Percentiles rank a stretch among this genome's conserved stretches.
These are phyloP conservation scores for Cryptosula pallasiana DNA, from an alignment of 2,888 invertebrate species.

Conservation along the genomic window DNA sequence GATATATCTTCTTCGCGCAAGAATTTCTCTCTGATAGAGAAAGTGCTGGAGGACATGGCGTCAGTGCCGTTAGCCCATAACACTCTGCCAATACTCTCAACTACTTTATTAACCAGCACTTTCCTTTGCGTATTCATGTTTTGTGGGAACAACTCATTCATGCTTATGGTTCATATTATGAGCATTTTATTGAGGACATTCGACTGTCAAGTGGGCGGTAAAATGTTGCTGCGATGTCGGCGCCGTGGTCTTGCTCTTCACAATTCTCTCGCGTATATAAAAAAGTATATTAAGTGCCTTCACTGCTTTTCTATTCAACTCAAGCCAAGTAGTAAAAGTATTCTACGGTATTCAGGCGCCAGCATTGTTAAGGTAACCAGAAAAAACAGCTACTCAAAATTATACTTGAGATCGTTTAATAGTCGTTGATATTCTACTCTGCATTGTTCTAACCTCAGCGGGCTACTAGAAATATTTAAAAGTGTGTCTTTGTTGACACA, in stretches of 20 bases:
- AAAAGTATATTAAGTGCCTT: too few species aligned
- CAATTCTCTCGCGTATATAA: not conserved
- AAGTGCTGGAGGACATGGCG: slow-evolving; percentile 16
- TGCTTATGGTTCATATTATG: not conserved
- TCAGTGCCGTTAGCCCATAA: slow-evolving; percentile 9
- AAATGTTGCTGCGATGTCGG: not conserved
- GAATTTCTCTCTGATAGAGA: too few species aligned
- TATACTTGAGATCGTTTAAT: not conserved
- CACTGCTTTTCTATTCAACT: too few species aligned
- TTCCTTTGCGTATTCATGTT: slow-evolving; percentile 11
- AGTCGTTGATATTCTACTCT: not conserved
- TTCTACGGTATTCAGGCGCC: slow-evolving; percentile 15
- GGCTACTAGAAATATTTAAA: not conserved
- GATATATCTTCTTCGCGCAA: too few species aligned
- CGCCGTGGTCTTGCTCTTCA: not conserved
- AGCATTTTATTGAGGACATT: not conserved
- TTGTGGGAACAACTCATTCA: slow-evolving; percentile 17
- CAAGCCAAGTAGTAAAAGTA: not conserved
- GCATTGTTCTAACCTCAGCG: not conserved
- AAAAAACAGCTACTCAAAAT: not conserved
- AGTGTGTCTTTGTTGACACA: slow-evolving; percentile 18
- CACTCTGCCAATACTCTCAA: slow-evolving; percentile 19
- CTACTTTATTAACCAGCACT: not conserved
- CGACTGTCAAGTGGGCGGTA: not conserved
- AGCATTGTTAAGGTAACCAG: slow-evolving; percentile 12